These are phyloP conservation scores for Sus cebifrons DNA, from an alignment of 2,797 vertebrate species.

Conservation along the genomic window DNA sequence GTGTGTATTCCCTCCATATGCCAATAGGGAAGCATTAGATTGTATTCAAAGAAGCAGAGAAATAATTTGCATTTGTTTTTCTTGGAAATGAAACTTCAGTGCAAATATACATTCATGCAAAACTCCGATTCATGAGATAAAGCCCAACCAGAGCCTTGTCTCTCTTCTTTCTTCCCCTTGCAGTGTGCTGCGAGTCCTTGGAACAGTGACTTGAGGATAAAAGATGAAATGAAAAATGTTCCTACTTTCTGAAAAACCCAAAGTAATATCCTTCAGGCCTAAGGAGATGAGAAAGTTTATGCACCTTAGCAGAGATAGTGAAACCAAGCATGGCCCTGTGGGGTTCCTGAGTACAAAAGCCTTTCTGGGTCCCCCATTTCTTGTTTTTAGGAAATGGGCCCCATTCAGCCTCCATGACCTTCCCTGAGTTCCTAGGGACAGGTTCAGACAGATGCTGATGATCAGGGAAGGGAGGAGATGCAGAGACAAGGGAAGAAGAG, in stretches of 20 bases:
- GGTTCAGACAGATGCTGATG: no score
- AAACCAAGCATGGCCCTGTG: no score
- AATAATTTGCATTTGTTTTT: neutral
- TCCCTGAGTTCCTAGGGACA: no score
- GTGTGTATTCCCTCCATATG: neutral
- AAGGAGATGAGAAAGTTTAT: neutral
- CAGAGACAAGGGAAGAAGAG: no score
- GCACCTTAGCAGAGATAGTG: no score
- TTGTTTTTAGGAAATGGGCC: no score
- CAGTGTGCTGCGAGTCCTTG: neutral
- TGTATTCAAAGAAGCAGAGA: neutral
- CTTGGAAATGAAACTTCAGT: slow-evolving; percentile 7
- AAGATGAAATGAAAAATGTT: neutral
- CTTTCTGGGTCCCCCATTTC: no score
- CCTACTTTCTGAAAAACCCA: neutral
- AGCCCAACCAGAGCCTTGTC: neutral
- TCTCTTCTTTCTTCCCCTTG: neutral
- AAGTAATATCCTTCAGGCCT: neutral
- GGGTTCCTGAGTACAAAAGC: no score
- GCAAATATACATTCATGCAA: neutral
- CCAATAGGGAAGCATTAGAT: neutral
- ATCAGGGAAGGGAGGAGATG: no score
- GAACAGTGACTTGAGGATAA: neutral
- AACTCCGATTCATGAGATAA: slow-evolving; percentile 17
- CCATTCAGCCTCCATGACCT: no score